Percentiles rank a stretch among this genome's conserved stretches.
Conservation (phyloP, 2,113 vertebrate genomes). For the Phaetusa simplex region DNA sequence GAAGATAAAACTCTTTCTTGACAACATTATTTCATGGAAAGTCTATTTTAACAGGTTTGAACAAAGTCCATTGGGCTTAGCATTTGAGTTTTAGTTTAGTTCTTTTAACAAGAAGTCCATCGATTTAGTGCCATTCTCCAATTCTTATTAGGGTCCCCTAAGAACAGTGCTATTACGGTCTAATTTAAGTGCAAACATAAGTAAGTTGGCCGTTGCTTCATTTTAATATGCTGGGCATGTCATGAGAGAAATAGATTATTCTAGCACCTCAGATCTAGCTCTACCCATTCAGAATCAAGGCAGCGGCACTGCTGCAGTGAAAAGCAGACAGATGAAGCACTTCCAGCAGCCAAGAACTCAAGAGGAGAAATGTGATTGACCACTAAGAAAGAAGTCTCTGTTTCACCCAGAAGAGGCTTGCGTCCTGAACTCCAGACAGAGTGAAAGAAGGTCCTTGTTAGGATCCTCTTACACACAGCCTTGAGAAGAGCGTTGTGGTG, state of each 20-base stretch:
- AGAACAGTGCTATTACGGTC: neutral
- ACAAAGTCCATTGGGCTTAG: neutral
- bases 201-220: neutral
- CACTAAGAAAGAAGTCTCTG: neutral
- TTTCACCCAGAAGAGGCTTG: neutral
- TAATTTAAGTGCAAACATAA: conserved; percentile 32
- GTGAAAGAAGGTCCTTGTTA: neutral
- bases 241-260: conserved; percentile 1
- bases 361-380: neutral
- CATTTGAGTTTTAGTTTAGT: neutral
- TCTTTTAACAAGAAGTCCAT: neutral
- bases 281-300: neutral
- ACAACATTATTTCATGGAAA: neutral
- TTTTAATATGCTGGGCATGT: neutral
- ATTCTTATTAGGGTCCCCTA: neutral
- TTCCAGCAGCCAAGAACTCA: neutral
- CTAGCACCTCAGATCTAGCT: neutral
- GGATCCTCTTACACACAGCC: neutral
- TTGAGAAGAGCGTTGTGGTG: neutral
- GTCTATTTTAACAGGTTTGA: neutral
- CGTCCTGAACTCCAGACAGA: neutral
- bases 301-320: neutral
- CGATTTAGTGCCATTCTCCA: conserved; percentile 12
- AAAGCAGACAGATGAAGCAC: conserved; percentile 11
- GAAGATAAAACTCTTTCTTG: neutral